Percentiles rank a stretch among this genome's conserved stretches.
phyloP scores from a whole-genome alignment of 30 jellyfish, hydroid and myxozoan species.

The Euphysa ruthae region DNA sequence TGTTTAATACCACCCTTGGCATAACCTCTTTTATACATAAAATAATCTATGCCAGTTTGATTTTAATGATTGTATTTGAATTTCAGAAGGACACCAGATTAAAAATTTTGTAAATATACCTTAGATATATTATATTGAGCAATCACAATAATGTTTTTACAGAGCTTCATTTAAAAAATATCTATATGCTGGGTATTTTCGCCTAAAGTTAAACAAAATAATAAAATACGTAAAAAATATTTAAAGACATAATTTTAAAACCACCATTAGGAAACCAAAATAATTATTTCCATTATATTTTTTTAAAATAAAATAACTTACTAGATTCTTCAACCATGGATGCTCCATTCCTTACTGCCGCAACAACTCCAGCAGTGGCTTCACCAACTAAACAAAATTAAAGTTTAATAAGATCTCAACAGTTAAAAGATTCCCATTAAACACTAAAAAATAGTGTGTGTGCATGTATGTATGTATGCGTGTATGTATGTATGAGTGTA shows the following conservation, averaged over 20 bases:
- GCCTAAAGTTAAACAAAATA: not conserved
- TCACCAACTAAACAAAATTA: slow-evolving; percentile 63
- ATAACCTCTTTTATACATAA: too few relatives aligned
- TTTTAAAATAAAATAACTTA: slow-evolving; percentile 26
- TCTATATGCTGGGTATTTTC: too few relatives aligned
- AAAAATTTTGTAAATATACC: too few relatives aligned
- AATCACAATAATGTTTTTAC: too few relatives aligned
- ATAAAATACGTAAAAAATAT: not conserved
- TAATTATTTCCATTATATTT: not conserved
- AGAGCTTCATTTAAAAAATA: too few relatives aligned
- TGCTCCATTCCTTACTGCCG: slow-evolving; percentile 94
- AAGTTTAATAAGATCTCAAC: not conserved
- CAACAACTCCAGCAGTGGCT: slow-evolving; percentile 96
- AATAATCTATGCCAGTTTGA: too few relatives aligned
- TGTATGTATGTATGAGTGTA: too few relatives aligned
- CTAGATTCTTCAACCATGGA: slow-evolving; percentile 90
- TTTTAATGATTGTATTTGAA: too few relatives aligned
- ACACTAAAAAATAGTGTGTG: not conserved
- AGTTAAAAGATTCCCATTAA: too few relatives aligned
- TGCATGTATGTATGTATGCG: not conserved
- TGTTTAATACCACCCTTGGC: too few relatives aligned
- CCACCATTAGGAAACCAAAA: not conserved
- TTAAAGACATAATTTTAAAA: not conserved
- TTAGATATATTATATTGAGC: too few relatives aligned
- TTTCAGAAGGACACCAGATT: too few relatives aligned